Conservation (phyloP, 2,888 invertebrate species). For the Tachina grossa region DNA sequence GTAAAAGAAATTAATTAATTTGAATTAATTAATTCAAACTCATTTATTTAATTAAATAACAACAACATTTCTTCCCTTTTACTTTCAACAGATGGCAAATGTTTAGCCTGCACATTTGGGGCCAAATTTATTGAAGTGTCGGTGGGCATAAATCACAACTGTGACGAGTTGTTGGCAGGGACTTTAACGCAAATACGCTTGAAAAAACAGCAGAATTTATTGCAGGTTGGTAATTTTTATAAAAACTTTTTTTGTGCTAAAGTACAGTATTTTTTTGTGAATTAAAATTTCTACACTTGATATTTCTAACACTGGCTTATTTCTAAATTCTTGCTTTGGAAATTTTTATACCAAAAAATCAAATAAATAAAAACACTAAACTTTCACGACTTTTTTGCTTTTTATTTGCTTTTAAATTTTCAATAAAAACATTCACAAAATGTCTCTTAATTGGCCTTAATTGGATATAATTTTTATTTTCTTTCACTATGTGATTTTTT, state of each 20-base stretch:
- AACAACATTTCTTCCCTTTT: constrained; percentile 73
- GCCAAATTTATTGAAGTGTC: constrained; percentile 98
- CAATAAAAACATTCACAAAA: not conserved
- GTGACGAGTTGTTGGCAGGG: constrained; percentile 97
- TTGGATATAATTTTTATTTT: not conserved
- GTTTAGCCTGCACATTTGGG: constrained; percentile 94
- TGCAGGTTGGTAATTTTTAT: constrained; percentile 77
- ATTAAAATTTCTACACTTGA: constrained; percentile 13
- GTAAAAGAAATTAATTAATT: constrained; percentile 84
- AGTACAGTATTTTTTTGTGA: not conserved
- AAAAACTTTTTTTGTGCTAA: too few relatives aligned
- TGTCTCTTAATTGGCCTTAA: not conserved
- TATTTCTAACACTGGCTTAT: constrained; percentile 49
- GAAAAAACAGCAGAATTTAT: constrained; percentile 87
- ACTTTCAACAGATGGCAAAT: constrained; percentile 91
- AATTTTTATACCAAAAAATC: not conserved
- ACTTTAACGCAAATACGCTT: constrained; percentile 95
- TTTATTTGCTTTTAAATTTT: too few relatives aligned
- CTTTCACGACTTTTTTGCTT: too few relatives aligned
- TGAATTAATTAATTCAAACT: not conserved
- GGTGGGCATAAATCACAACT: constrained; percentile 97
- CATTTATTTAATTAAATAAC: constrained; percentile 17
- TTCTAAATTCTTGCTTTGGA: constrained; percentile 22
- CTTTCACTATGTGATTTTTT: constrained; percentile 4
- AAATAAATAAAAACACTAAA: not conserved